A percentile compares a stretch with the other conserved stretches of the same genome.
phyloP scores from a whole-genome alignment of 2,888 invertebrate genomes.

The Microplitis manilae region DNA sequence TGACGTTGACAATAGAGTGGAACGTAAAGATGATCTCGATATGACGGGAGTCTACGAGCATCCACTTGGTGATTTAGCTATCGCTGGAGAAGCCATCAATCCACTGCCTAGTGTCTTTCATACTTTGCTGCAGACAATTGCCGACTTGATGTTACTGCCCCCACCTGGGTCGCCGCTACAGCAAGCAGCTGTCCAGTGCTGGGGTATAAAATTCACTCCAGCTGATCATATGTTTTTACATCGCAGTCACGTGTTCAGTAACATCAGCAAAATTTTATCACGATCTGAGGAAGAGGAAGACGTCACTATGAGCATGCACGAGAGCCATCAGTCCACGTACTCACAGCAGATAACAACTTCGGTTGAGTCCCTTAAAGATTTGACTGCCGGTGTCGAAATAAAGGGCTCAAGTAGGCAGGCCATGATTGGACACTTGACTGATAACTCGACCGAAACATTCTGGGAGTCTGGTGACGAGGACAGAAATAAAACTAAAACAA shows the following conservation, averaged over 20 bases:
- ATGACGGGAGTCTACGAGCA: slow-evolving; percentile 80
- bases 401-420: slow-evolving; percentile 94
- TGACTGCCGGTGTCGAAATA: slow-evolving; percentile 84
- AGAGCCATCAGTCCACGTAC: slow-evolving; percentile 74
- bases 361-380: slow-evolving; percentile 81
- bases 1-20: slow-evolving; percentile 74
- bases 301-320: slow-evolving; percentile 75
- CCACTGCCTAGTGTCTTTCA: slow-evolving; percentile 85
- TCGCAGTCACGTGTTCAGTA: slow-evolving; percentile 92
- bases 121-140: slow-evolving; percentile 89
- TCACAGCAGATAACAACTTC: slow-evolving; percentile 72
- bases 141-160: slow-evolving; percentile 90
- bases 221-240: slow-evolving; percentile 94
- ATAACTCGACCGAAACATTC: slow-evolving; percentile 97
- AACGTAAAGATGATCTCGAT: slow-evolving; percentile 72
- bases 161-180: slow-evolving; percentile 90
- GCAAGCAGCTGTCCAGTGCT: slow-evolving; percentile 93
- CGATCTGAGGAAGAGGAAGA: slow-evolving; percentile 89
- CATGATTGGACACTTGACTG: slow-evolving; percentile 93
- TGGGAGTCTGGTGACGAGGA: slow-evolving; percentile 99
- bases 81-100: slow-evolving; percentile 81
- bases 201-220: slow-evolving; percentile 91
- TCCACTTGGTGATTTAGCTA: slow-evolving; percentile 84
- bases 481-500: slow-evolving; percentile 90
- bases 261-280: slow-evolving; percentile 95